Evolutionary conservation across 2,113 vertebrate genomes (phyloP).

Genomic region (Procavia capensis): DNA sequence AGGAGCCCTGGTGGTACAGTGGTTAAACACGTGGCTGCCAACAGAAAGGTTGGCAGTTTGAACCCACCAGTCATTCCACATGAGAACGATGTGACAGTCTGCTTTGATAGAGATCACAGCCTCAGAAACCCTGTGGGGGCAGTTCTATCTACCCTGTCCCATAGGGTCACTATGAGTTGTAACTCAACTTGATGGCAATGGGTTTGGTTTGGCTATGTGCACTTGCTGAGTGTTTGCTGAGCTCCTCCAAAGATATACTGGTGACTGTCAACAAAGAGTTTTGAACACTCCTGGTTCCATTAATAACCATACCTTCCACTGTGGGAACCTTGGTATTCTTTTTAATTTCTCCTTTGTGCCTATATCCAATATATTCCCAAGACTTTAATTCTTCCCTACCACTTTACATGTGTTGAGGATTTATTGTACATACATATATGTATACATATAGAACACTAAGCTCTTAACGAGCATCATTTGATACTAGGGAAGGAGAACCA

Average conservation of each 20-base stretch:
- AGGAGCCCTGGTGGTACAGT: neutral
- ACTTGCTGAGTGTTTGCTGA: neutral
- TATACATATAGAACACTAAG: neutral
- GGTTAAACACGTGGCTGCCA: neutral
- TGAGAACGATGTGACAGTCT: neutral
- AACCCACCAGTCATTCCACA: neutral
- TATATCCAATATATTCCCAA: neutral
- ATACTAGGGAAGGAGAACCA: neutral
- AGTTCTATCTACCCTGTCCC: neutral
- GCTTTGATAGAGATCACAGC: neutral
- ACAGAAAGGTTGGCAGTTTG: neutral
- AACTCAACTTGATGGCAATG: neutral
- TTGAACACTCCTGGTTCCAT: neutral
- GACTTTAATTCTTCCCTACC: neutral
- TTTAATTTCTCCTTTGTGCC: neutral
- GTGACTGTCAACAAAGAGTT: neutral
- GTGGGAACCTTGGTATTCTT: neutral
- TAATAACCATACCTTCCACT: neutral
- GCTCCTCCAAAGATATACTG: neutral
- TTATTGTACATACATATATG: neutral
- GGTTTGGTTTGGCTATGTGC: neutral
- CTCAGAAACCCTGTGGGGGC: neutral
- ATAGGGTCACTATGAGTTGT: neutral
- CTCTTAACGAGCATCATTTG: neutral
- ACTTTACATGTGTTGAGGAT: neutral